phyloP scores from a whole-genome alignment of 1,140 invertebrate genomes.

The Tetramorium parvispinum region DNA sequence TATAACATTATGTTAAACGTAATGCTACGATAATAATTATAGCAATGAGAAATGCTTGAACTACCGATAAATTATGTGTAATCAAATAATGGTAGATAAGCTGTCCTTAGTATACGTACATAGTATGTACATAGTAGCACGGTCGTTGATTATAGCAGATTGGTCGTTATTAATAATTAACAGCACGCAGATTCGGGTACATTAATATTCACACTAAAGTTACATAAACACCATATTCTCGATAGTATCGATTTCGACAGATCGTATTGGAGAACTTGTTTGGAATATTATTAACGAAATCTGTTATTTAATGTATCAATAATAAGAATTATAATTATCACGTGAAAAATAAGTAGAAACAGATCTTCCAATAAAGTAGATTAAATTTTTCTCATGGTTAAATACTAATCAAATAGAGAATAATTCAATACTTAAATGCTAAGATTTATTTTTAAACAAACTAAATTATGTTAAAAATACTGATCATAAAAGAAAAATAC shows the following conservation, averaged over 20 bases:
- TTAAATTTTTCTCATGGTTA: background rate
- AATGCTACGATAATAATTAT: constrained; percentile 10
- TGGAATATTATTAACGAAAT: constrained; percentile 9
- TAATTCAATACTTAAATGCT: background rate
- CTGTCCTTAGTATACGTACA: constrained; percentile 5
- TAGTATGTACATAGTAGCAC: background rate
- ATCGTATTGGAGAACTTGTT: constrained; percentile 23
- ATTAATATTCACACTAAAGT: constrained; percentile 57
- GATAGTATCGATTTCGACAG: constrained; percentile 37
- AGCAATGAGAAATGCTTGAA: constrained; percentile 18
- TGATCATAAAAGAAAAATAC: background rate
- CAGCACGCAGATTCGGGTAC: background rate
- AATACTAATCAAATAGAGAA: too few species aligned
- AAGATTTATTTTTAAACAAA: background rate
- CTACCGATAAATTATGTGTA: constrained; percentile 20
- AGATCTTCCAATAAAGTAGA: background rate
- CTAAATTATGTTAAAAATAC: background rate
- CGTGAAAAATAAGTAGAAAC: background rate
- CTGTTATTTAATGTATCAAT: background rate
- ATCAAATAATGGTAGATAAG: constrained; percentile 30
- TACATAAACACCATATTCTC: constrained; percentile 38
- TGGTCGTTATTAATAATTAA: constrained; percentile 44
- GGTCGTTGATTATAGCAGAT: constrained; percentile 30
- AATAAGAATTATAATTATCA: constrained; percentile 10
- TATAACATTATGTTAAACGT: background rate